phyloP scores from a whole-genome alignment of 2,113 vertebrate species.

The Zosterops borbonicus region DNA sequence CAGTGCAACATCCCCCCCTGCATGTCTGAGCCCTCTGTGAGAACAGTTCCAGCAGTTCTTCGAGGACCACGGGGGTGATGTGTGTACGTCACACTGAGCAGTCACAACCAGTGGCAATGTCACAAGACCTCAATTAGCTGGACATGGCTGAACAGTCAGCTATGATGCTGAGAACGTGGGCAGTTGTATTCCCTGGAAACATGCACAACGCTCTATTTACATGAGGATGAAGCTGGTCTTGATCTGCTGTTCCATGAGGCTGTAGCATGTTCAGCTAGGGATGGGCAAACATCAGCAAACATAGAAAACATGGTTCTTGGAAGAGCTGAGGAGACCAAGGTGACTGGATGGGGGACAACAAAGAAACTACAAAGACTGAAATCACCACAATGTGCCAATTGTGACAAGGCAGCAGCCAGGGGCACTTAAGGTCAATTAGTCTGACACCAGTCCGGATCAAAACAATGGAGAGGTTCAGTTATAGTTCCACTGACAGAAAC shows the following conservation, averaged over 20 bases:
- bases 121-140: neutral
- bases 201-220: rapidly evolving
- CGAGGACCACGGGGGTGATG: neutral
- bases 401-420: neutral
- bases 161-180: rapidly evolving
- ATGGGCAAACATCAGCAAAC: neutral
- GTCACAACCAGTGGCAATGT: neutral
- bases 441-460: neutral
- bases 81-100: neutral
- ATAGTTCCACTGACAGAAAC: neutral
- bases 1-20: neutral
- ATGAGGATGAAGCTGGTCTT: neutral
- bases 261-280: rapidly evolving
- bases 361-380: neutral
- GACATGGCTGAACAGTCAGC: neutral
- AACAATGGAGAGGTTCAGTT: neutral
- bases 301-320: neutral
- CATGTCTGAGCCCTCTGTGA: neutral
- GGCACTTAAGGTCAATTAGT: neutral
- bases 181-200: neutral
- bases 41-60: neutral
- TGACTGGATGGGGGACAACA: neutral
- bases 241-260: neutral
- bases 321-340: neutral
- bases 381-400: neutral